Evolutionary conservation across 1,140 invertebrate species (phyloP).

Genomic region (Drosophila arizonae): DNA sequence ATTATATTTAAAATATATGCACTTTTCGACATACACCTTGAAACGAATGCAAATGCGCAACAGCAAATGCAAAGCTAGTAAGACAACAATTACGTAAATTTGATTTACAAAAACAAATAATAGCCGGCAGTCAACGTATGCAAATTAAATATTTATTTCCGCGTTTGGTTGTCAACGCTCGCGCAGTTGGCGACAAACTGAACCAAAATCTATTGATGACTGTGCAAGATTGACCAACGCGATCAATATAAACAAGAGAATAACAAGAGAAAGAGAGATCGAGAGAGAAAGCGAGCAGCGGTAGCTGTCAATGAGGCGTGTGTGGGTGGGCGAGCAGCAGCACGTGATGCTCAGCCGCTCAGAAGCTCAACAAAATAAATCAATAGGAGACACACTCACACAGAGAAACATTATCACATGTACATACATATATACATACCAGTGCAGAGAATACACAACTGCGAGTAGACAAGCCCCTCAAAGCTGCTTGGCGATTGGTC

Average conservation of each 20-base stretch:
- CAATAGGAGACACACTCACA: slow-evolving; percentile 17
- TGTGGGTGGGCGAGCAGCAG: slow-evolving; percentile 13
- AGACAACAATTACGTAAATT: slow-evolving; percentile 56
- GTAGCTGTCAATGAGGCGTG: slow-evolving; percentile 4
- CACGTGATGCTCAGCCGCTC: slow-evolving; percentile 33
- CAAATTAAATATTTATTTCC: slow-evolving; percentile 46
- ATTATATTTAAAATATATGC: slow-evolving; percentile 13
- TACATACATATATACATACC: not conserved
- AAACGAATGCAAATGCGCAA: slow-evolving; percentile 28
- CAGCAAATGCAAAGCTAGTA: slow-evolving; percentile 18
- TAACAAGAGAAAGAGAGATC: not conserved
- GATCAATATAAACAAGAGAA: slow-evolving; percentile 28
- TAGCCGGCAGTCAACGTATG: slow-evolving; percentile 24
- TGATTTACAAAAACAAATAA: slow-evolving; percentile 41
- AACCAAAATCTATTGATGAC: slow-evolving; percentile 8
- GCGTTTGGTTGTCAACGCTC: slow-evolving; percentile 40
- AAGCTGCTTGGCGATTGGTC: slow-evolving; percentile 58
- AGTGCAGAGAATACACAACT: not conserved
- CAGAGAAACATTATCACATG: not conserved
- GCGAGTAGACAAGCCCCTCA: slow-evolving; percentile 59
- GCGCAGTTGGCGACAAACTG: slow-evolving; percentile 50
- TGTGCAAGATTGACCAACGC: slow-evolving; percentile 15
- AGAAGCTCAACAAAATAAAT: slow-evolving; percentile 33
- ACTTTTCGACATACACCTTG: slow-evolving; percentile 14
- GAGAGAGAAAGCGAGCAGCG: not conserved